Evolutionary conservation across 2,113 vertebrate genomes (phyloP).

Genomic region (Psittacula cyanocephala): DNA sequence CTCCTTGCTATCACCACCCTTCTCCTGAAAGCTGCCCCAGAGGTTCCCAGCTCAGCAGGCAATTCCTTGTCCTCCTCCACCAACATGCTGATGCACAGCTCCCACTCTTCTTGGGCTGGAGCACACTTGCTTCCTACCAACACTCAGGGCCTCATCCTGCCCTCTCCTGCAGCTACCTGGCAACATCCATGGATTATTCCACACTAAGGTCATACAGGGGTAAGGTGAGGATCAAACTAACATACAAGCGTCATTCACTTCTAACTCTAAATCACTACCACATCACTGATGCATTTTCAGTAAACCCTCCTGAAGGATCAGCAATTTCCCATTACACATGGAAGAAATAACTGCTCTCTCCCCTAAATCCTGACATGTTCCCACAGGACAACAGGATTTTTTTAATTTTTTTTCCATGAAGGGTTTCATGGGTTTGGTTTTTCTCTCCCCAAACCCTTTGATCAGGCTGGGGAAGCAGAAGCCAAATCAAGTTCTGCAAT

Average conservation of each 20-base stretch:
- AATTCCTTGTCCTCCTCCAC: background rate
- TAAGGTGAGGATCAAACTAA: background rate
- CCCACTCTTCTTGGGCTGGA: background rate
- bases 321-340: background rate
- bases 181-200: background rate
- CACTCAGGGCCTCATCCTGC: background rate
- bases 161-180: background rate
- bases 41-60: background rate
- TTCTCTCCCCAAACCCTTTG: background rate
- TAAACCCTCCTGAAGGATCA: background rate
- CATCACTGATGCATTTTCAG: background rate
- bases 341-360: background rate
- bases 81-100: background rate
- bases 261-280: background rate
- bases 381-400: background rate
- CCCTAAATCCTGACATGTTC: background rate
- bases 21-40: background rate
- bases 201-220: background rate
- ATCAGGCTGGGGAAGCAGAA: background rate
- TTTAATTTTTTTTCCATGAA: background rate
- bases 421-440: rapidly evolving
- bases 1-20: background rate
- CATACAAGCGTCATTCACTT: background rate
- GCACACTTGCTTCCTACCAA: background rate
- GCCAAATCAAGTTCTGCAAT: background rate